Conservation (phyloP, 2,113 vertebrate genomes). For the Meriones unguiculatus region DNA sequence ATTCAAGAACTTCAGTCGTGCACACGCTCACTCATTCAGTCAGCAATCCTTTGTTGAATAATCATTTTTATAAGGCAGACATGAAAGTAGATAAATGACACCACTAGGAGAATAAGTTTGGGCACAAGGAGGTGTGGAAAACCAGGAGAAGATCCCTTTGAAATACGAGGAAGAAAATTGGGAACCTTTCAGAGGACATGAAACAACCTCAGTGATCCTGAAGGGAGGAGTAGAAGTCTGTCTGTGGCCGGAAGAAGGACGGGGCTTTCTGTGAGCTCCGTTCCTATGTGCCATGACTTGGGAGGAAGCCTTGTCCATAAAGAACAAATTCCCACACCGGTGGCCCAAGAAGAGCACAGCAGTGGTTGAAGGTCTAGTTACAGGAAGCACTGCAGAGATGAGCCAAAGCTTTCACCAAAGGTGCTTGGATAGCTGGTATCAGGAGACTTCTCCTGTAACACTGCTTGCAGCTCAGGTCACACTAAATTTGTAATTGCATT, state of each 20-base stretch:
- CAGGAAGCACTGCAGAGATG: neutral
- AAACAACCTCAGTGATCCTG: neutral
- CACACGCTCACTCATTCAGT: neutral
- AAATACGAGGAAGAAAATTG: neutral
- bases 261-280: neutral
- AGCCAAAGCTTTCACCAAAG: neutral
- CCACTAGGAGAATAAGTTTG: neutral
- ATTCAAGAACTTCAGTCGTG: no score
- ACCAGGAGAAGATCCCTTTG: neutral
- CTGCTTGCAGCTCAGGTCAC: neutral
- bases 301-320: neutral
- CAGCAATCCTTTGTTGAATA: neutral
- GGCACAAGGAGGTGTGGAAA: neutral
- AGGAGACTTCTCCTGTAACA: neutral
- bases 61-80: neutral
- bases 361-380: neutral
- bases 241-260: neutral
- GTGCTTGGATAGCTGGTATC: neutral
- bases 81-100: neutral
- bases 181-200: neutral
- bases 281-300: neutral
- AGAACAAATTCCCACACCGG: rapidly evolving
- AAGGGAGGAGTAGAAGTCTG: neutral
- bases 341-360: neutral
- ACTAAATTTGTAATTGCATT: neutral